Conservation (phyloP, 2,888 invertebrate species). For the Erebia ligea region DNA sequence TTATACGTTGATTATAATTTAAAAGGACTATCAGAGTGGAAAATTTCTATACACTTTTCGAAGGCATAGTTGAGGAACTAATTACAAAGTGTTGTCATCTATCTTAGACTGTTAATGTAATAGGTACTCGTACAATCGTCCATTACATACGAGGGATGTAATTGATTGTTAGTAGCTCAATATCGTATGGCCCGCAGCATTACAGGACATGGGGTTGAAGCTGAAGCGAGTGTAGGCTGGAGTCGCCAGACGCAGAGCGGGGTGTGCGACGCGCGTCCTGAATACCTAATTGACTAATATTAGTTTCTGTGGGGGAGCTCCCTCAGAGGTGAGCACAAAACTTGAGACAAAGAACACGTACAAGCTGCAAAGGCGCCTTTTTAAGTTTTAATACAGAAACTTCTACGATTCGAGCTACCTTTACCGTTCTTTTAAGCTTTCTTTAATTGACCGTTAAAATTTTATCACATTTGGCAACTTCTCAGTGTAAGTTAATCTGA, state of each 20-base stretch:
- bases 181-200: conserved; percentile 45
- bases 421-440: conserved; percentile 33
- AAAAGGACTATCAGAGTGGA: no score
- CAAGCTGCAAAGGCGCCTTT: conserved; percentile 70
- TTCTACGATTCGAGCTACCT: conserved; percentile 37
- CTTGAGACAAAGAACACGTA: conserved; percentile 80
- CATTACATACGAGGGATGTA: conserved; percentile 29
- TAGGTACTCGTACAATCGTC: conserved; percentile 28
- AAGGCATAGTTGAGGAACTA: neutral
- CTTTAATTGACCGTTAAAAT: conserved; percentile 27
- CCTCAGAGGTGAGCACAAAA: conserved; percentile 75
- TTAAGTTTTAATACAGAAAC: conserved; percentile 59
- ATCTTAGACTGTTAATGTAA: conserved; percentile 22
- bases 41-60: neutral
- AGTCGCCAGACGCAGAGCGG: conserved; percentile 65
- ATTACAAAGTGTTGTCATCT: conserved; percentile 22
- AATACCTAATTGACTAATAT: conserved; percentile 82
- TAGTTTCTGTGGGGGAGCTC: conserved; percentile 76
- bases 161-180: conserved; percentile 39
- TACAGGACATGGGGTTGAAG: conserved; percentile 40
- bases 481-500: conserved; percentile 8
- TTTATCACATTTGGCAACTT: conserved; percentile 22
- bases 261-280: conserved; percentile 71
- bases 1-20: neutral
- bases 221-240: conserved; percentile 51